Evolutionary conservation across 2,888 invertebrate genomes (phyloP).

Genomic region (Panopea generosa): DNA sequence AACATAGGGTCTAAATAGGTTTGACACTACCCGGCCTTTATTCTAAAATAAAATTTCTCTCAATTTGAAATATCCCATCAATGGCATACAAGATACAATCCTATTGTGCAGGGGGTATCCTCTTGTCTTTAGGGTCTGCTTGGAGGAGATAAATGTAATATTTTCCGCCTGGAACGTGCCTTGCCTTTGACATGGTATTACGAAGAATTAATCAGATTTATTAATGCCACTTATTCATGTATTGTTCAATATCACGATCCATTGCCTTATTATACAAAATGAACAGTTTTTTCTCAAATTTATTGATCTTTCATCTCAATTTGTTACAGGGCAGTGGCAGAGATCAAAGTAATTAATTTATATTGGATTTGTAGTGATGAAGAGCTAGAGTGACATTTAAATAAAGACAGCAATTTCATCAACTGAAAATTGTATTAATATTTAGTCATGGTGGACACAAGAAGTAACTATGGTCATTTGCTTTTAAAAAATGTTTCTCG

Average conservation of each 20-base stretch:
- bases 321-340: slow-evolving; percentile 17
- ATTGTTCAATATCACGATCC: slow-evolving; percentile 49
- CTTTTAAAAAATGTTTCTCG: slow-evolving; percentile 26
- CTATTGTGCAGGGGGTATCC: neutral
- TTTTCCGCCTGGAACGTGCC: slow-evolving; percentile 51
- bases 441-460: slow-evolving; percentile 21
- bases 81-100: neutral
- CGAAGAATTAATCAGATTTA: slow-evolving; percentile 53
- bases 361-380: slow-evolving; percentile 32
- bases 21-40: no score
- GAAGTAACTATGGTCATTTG: slow-evolving; percentile 30
- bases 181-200: slow-evolving; percentile 25
- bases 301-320: slow-evolving; percentile 38
- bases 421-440: slow-evolving; percentile 28
- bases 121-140: slow-evolving; percentile 1
- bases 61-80: slow-evolving; percentile 2
- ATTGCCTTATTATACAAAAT: slow-evolving; percentile 45
- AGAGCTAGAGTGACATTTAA: slow-evolving; percentile 36
- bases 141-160: slow-evolving; percentile 53
- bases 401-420: slow-evolving; percentile 39
- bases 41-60: no score
- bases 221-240: slow-evolving; percentile 33
- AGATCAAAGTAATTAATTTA: slow-evolving; percentile 57
- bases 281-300: slow-evolving; percentile 36
- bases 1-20: no score